A percentile compares a stretch with the other conserved stretches of the same genome.
phyloP scores from a whole-genome alignment of 2,113 vertebrate species.

The Nanorana parkeri region DNA sequence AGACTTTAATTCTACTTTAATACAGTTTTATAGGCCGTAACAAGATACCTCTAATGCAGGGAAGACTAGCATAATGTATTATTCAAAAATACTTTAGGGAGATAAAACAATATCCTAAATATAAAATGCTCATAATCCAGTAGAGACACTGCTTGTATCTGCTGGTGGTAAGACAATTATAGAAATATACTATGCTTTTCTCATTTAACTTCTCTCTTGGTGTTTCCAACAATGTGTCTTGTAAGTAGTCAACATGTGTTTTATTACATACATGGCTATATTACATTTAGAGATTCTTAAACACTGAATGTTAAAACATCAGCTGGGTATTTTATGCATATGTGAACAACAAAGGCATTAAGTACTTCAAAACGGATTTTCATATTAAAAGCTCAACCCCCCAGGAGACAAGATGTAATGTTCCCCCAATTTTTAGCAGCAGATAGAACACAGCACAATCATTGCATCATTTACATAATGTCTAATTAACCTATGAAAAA shows the following conservation, averaged over 20 bases:
- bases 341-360: slow-evolving; percentile 14
- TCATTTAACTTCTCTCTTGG: not conserved
- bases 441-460: slow-evolving; percentile 29
- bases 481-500: slow-evolving; percentile 66
- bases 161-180: not conserved
- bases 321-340: slow-evolving; percentile 1
- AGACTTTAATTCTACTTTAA: slow-evolving; percentile 3
- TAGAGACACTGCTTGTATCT: not conserved
- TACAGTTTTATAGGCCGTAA: slow-evolving; percentile 16
- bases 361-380: slow-evolving; percentile 18
- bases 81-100: not conserved
- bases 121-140: not conserved
- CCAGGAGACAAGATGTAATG: slow-evolving; percentile 28
- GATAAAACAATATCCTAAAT: not conserved
- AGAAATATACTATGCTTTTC: not conserved
- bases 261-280: not conserved
- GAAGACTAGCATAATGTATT: slow-evolving; percentile 12
- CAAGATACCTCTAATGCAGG: slow-evolving; percentile 7
- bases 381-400: not conserved
- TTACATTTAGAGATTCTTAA: not conserved
- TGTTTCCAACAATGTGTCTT: not conserved
- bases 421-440: slow-evolving; percentile 19
- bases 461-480: slow-evolving; percentile 56
- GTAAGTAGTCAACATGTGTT: not conserved
- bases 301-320: not conserved